Base-by-base conservation (phyloP, 2,113 vertebrate genomes). In the Sciurus niger region DNA sequence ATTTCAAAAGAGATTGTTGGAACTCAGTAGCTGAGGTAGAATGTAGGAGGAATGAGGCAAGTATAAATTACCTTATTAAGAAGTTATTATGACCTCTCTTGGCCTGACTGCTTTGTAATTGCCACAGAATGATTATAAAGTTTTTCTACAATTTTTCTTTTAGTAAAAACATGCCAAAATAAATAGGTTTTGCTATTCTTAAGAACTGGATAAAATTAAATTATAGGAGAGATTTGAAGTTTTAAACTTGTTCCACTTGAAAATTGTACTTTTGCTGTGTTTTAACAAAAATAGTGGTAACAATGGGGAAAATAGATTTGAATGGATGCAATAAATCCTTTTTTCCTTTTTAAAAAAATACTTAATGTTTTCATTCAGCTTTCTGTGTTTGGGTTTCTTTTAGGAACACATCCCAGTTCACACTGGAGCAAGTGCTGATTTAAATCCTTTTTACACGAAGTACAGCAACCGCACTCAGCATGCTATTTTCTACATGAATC, bases 401-500 rank as follows among this genome's bases (percentile, higher is more conserved):
- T 95, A 99, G 99, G 99, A 99, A 80, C 97, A 98, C 70, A 97
- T 99, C 34, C 76, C 99, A 90, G 51, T 98, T 91, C 99, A 99
- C 76, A 96, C 98, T 34, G 97, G 96, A 78, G 74, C 98, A 55
- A 98, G 98, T 94, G 98, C 98, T 25, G 98, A 99, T 92, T 98
- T 99, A 96, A 98, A 98, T 93, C 98, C 99, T 11, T 98, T 99
- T 83, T 99, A 99, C 72, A 99, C 99, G 1, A 99, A 99, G 97
- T 99, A 99, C 58, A 99, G 99, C 97, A 99, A 32, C 96, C 99
- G 99, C 65, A 99, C 99, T 0, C 99, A 98, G 24, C 99, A 99
- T 43, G 99, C 99, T 79, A 89, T 99, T 94, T 98, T 99, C 65
- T 99, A 99, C 96, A 99, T 99, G 99, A 99, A 99, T 97, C 99